phyloP scores from a whole-genome alignment of 2,888 invertebrate species.

The Chrysomela aeneicollis region DNA sequence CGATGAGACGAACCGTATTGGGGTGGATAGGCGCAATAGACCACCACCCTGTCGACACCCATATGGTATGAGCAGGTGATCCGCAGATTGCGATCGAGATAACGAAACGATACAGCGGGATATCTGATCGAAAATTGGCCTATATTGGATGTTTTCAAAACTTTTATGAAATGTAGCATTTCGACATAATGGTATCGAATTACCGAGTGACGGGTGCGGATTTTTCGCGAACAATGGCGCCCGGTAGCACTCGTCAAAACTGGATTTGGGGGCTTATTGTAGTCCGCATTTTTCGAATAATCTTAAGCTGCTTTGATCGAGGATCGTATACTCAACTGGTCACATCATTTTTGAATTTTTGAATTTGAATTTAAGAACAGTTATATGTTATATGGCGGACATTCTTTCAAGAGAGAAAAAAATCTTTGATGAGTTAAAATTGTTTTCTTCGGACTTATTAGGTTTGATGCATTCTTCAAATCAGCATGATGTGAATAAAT shows the following conservation, averaged over 20 bases:
- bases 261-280: not conserved
- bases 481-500: no score
- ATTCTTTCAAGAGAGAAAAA: no score
- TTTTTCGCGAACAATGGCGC: constrained; percentile 16
- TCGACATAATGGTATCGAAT: constrained; percentile 32
- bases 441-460: no score
- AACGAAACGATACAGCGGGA: constrained; percentile 37
- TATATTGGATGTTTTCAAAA: constrained; percentile 37
- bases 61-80: constrained; percentile 41
- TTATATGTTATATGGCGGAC: no score
- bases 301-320: not conserved
- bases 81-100: constrained; percentile 39
- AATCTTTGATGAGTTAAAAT: no score
- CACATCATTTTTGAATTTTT: no score
- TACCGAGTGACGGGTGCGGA: constrained; percentile 21
- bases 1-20: constrained; percentile 14
- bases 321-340: not conserved
- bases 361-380: no score
- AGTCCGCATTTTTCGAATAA: not conserved
- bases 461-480: no score
- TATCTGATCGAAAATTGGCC: constrained; percentile 39
- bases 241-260: not conserved
- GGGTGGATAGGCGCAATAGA: not conserved
- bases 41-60: constrained; percentile 16
- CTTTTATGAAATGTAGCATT: constrained; percentile 32